phyloP scores from a whole-genome alignment of 2,888 invertebrate genomes.

The Autographa pulchrina region DNA sequence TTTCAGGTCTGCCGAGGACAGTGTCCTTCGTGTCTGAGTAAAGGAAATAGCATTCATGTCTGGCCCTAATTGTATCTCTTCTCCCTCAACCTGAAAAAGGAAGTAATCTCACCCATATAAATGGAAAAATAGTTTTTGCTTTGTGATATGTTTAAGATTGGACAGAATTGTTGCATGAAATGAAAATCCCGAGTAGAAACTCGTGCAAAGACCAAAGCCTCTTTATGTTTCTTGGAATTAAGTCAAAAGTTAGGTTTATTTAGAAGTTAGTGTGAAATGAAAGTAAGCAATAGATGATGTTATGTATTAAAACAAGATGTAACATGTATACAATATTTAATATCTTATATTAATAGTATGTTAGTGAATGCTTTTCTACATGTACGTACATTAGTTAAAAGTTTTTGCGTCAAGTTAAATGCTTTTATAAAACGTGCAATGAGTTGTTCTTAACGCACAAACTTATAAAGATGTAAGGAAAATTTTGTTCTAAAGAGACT shows the following conservation, averaged over 20 bases:
- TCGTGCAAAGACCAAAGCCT: conserved; percentile 88
- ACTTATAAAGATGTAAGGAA: conserved; percentile 54
- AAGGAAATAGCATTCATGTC: conserved; percentile 86
- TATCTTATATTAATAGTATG: conserved; percentile 65
- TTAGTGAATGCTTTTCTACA: conserved; percentile 74
- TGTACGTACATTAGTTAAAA: conserved; percentile 69
- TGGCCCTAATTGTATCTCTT: conserved; percentile 88
- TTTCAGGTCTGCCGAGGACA: conserved; percentile 85
- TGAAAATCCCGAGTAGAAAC: conserved; percentile 66
- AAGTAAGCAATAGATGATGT: conserved; percentile 61
- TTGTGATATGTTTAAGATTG: conserved; percentile 56
- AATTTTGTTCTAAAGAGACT: conserved; percentile 75
- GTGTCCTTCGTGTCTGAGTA: conserved; percentile 85
- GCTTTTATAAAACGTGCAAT: conserved; percentile 44
- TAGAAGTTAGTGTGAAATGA: conserved; percentile 59
- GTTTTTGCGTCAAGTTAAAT: conserved; percentile 62
- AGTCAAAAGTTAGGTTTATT: conserved; percentile 64
- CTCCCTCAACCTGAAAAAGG: conserved; percentile 89
- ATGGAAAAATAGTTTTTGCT: conserved; percentile 73
- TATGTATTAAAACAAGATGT: conserved; percentile 79
- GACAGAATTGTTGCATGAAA: conserved; percentile 58
- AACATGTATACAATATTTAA: conserved; percentile 76
- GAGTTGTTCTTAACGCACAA: conserved; percentile 62
- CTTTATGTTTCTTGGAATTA: conserved; percentile 83
- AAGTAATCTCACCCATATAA: conserved; percentile 89